Base-by-base conservation (phyloP, 2,888 invertebrate species). In the Toxonevra muliebris region DNA sequence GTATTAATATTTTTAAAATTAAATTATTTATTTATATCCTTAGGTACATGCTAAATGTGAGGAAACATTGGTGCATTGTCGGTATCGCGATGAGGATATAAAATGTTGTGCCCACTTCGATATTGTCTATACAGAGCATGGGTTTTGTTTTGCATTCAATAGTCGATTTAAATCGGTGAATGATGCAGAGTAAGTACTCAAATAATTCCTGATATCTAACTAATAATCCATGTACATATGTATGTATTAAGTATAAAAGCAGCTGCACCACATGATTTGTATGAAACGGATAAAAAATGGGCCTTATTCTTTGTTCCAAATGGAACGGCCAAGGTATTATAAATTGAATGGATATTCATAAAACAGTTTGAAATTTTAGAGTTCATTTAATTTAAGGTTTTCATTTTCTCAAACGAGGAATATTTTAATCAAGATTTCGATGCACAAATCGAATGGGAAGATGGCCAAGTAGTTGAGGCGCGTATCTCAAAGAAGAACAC, bases 111-210 rank as follows among this genome's bases (percentile, higher is more conserved):
- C 88, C 17, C 86, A 88, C 67, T 89, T 93, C 61, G 86, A 87
- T 66, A 90, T 91, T 0, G 88, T 91, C n/a, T 91, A 91, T 74
- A 92, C 92, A 0, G 93, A 93, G 82, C 88, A 89, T 82, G 93
- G 93, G 2, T 90, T 90, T 77, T 93, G 93, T 78, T 92, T 90
- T 77, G 88, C 90, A 12, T 93, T 92, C 78, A 93, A 93, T 57
- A 83, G 82, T 65, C 80, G 82, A 20, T 85, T 85, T 58, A 80
- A 76, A 64, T 84, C 84, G 1, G 70, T 75, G 7, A 74, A 75
- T 1, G 75, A 76, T 40, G 72, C 75, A 19, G 85, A 85, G 85
- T 85, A 76, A 75, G 79, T 66, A 41, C 15, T 2, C 8, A 61
- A 48, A 15, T 30, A 12, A 54, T 17, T 30, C 10, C 10, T 54